Conservation (phyloP, 2,797 vertebrate species). For the Sebastes taczanowskii region DNA sequence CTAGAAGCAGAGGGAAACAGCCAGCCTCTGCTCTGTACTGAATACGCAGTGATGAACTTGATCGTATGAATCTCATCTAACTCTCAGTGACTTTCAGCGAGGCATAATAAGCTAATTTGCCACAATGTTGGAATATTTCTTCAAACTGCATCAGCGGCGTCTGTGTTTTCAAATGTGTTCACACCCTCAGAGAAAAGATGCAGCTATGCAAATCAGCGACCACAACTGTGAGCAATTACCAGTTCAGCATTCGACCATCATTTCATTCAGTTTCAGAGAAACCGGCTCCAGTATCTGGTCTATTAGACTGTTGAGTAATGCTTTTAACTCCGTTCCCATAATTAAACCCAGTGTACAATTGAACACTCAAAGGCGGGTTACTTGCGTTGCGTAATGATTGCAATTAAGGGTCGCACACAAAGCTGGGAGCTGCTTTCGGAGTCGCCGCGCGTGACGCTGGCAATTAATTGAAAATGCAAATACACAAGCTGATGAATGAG, state of each 20-base stretch:
- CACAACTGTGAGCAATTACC: constrained; percentile 67
- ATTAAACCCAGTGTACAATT: constrained; percentile 82
- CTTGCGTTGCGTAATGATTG: constrained; percentile 79
- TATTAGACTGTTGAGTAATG: constrained; percentile 83
- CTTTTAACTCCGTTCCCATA: constrained; percentile 77
- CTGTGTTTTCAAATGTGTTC: constrained; percentile 52
- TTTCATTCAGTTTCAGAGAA: constrained; percentile 63
- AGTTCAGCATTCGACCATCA: constrained; percentile 54
- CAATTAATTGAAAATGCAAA: constrained; percentile 86
- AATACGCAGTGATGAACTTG: background rate
- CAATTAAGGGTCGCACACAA: constrained; percentile 82
- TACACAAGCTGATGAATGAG: constrained; percentile 78
- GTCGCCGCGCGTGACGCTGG: constrained; percentile 64
- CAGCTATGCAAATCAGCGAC: constrained; percentile 58
- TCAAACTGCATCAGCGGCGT: constrained; percentile 12
- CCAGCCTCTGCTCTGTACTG: background rate
- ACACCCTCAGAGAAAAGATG: constrained; percentile 44
- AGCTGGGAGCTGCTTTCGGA: constrained; percentile 68
- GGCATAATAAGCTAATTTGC: constrained; percentile 23
- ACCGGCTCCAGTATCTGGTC: constrained; percentile 66
- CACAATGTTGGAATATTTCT: constrained; percentile 24
- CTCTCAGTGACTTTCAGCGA: background rate
- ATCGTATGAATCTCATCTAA: background rate
- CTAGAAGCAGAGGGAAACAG: background rate
- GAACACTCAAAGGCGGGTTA: constrained; percentile 76